A percentile compares a stretch with the other conserved stretches of the same genome.
Conservation (phyloP, 2,113 vertebrate genomes). For the Muscicapa adusta region DNA sequence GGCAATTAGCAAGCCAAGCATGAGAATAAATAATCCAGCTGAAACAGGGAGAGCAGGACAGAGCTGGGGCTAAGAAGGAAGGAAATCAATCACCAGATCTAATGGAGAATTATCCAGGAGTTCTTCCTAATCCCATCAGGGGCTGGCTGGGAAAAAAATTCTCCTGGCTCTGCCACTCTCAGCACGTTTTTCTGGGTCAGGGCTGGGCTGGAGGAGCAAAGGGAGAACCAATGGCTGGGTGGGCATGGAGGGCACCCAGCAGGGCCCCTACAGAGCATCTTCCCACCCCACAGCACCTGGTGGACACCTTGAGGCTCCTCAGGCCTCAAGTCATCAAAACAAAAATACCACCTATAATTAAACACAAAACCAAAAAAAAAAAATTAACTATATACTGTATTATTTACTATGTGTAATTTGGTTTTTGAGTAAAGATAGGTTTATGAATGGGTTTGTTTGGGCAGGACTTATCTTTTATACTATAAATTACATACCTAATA, state of each 20-base stretch:
- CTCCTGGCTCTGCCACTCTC: neutral
- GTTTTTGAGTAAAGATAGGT: too few relatives aligned
- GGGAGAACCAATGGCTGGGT: neutral
- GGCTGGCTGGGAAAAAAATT: conserved; percentile 3
- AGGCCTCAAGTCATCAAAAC: too few relatives aligned
- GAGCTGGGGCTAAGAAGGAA: neutral
- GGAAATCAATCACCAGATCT: conserved; percentile 3
- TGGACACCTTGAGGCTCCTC: rapidly evolving
- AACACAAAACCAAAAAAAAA: too few relatives aligned
- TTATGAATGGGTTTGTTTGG: too few relatives aligned
- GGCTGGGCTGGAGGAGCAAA: neutral
- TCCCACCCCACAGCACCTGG: neutral
- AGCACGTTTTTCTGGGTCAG: neutral
- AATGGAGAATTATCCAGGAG: conserved; percentile 25
- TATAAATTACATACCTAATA: too few relatives aligned
- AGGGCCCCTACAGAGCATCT: neutral
- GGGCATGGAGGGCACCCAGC: neutral
- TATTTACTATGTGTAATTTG: too few relatives aligned
- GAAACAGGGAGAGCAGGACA: neutral
- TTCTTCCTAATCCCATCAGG: conserved; percentile 48
- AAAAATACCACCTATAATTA: too few relatives aligned
- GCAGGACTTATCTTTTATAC: too few relatives aligned
- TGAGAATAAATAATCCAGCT: conserved; percentile 13
- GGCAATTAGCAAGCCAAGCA: conserved; percentile 34
- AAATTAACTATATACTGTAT: too few relatives aligned